Evolutionary conservation across 2,888 invertebrate genomes (phyloP).

Genomic region (Tridacna crocea): DNA sequence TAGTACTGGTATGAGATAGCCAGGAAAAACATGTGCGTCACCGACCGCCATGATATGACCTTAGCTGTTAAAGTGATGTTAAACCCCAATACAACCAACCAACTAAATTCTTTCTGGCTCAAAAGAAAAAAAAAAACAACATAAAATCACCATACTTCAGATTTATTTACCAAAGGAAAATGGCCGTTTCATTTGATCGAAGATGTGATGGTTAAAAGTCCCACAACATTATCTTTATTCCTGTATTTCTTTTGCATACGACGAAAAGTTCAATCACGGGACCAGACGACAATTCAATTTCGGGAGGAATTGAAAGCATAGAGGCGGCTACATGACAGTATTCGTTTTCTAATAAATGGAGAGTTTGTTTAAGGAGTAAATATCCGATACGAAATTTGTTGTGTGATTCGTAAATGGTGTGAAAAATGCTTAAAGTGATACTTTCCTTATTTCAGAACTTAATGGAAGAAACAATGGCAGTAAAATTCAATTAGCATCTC

Average conservation of each 20-base stretch:
- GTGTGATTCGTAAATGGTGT: neutral
- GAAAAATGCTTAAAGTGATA: neutral
- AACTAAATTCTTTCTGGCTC: too few relatives aligned
- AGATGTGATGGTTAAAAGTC: too few relatives aligned
- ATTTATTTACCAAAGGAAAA: too few relatives aligned
- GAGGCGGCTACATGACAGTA: neutral
- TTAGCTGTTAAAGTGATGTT: too few relatives aligned
- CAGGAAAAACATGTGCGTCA: too few relatives aligned
- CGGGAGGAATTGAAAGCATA: neutral
- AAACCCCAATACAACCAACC: too few relatives aligned
- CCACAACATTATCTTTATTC: too few relatives aligned
- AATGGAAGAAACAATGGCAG: neutral
- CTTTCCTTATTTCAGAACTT: neutral
- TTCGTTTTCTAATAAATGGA: neutral
- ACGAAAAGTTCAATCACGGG: neutral
- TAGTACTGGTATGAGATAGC: too few relatives aligned
- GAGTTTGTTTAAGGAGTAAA: neutral
- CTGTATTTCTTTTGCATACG: neutral
- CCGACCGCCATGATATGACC: too few relatives aligned
- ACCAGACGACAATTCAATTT: neutral
- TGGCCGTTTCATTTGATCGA: too few relatives aligned
- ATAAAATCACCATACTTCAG: too few relatives aligned
- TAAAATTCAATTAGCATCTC: neutral
- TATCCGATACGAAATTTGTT: neutral
- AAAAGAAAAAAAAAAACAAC: too few relatives aligned